Base-by-base conservation (phyloP, 1,140 invertebrate species). In the Geopemphigus sp. region DNA sequence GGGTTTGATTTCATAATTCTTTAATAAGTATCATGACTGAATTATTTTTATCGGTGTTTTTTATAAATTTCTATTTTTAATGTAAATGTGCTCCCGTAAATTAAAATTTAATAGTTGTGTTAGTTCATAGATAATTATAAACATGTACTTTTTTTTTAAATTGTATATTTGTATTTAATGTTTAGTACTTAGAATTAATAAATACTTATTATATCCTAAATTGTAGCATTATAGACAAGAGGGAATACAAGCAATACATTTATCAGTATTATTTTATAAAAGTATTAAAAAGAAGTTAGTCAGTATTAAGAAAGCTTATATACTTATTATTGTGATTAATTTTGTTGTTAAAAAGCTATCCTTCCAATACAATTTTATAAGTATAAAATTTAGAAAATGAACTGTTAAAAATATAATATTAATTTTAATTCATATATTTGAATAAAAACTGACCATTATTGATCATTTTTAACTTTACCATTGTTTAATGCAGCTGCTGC, bases 21-120 rank as follows among this genome's bases (percentile, higher is more conserved):
- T 32, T 63, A 4, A 63, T 19, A 8, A 63, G 17, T 63, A 63
- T 32, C 39, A 47, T 68, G 64, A 68, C 64, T 68, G 64, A 50
- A 68, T 47, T 68, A 50, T 12, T 50, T 47, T 24, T 17, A 68
- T 47, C 19, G 8, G 14, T 64, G 8, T 39, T 39, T 73, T 73
- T 72, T 73, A 56, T 39, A 56, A 3, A 73, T 50, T 3, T 17
- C 8, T 32, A 54, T 74, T 45, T 45, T 57, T 39, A 45, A 39
- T 59, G 10, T 57, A 32, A 59, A 59, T 74, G 54, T 74, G 72
- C 29, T 45, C 2, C 32, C 22, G n/a, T 1, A 74, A 59, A 39
- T 59, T 57, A 29, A 22, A 39, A 22, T 22, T 59, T 45, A n/a
- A 32, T 22, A 22, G 5, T 54, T 12, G 29, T 54, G 17, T 56